Conservation (phyloP, 2,888 invertebrate genomes). For the Carcina quercana region DNA sequence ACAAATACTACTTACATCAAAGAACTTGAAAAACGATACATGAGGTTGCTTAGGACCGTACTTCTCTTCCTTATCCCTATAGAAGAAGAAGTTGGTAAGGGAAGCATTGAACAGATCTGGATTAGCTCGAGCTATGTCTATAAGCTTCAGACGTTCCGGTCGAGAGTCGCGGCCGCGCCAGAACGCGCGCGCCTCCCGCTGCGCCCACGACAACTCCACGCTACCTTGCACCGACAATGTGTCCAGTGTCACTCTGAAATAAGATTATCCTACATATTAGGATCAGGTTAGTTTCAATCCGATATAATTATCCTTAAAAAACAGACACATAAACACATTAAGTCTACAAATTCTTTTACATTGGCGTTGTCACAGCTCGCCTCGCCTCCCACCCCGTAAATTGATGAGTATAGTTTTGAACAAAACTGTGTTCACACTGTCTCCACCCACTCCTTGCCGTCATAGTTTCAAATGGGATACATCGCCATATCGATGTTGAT, state of each 20-base stretch:
- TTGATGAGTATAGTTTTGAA: too few relatives aligned
- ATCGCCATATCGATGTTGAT: too few relatives aligned
- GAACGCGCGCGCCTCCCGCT: constrained; percentile 84
- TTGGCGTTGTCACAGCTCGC: too few relatives aligned
- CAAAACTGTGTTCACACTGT: too few relatives aligned
- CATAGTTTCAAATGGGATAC: too few relatives aligned
- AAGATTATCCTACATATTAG: too few relatives aligned
- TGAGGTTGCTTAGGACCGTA: constrained; percentile 91
- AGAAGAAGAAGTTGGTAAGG: constrained; percentile 97
- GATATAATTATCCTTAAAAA: too few relatives aligned
- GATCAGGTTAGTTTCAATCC: too few relatives aligned
- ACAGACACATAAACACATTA: too few relatives aligned
- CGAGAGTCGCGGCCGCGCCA: constrained; percentile 96
- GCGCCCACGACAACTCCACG: constrained; percentile 80
- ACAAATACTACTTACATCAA: constrained; percentile 80
- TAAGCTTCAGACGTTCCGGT: constrained; percentile 86
- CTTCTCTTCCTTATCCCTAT: constrained; percentile 84
- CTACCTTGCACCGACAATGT: constrained; percentile 93
- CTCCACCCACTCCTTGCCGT: too few relatives aligned
- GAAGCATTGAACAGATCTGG: constrained; percentile 92
- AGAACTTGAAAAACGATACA: constrained; percentile 94
- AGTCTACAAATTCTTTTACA: too few relatives aligned
- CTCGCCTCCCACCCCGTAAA: too few relatives aligned
- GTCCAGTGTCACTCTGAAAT: constrained; percentile 86
- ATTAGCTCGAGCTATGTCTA: constrained; percentile 80